These are phyloP conservation scores for Oxycera nigricornis DNA, from an alignment of 2,888 invertebrate genomes.

Conservation along the genomic window DNA sequence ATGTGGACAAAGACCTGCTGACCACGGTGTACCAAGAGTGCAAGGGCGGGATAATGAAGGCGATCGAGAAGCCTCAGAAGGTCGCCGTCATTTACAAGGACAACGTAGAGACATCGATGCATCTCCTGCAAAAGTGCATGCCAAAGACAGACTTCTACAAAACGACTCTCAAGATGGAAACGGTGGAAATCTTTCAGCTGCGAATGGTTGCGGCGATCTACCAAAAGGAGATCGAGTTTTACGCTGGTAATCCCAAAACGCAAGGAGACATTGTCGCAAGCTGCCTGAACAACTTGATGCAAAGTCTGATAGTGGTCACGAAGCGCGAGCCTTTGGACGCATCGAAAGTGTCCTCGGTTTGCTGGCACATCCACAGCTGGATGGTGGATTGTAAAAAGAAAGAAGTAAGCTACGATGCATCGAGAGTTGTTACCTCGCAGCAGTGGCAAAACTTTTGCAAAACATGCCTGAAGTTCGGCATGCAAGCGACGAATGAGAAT, in stretches of 20 bases:
- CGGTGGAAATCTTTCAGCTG: slow-evolving; percentile 67
- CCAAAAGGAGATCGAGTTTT: slow-evolving; percentile 62
- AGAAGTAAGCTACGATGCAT: slow-evolving; percentile 50
- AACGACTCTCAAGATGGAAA: slow-evolving; percentile 71
- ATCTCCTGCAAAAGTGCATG: slow-evolving; percentile 69
- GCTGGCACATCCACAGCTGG: slow-evolving; percentile 59
- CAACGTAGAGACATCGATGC: slow-evolving; percentile 67
- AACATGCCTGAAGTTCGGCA: slow-evolving; percentile 71
- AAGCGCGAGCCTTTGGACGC: slow-evolving; percentile 61
- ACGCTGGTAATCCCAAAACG: slow-evolving; percentile 52
- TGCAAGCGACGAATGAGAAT: slow-evolving; percentile 62
- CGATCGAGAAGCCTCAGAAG: slow-evolving; percentile 74
- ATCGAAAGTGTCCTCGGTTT: slow-evolving; percentile 58
- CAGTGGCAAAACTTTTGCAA: slow-evolving; percentile 70
- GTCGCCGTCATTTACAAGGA: slow-evolving; percentile 70
- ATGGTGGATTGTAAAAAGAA: slow-evolving; percentile 46
- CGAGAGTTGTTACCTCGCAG: slow-evolving; percentile 58
- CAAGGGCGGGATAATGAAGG: slow-evolving; percentile 69
- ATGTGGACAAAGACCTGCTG: slow-evolving; percentile 62
- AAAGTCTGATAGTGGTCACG: slow-evolving; percentile 64
- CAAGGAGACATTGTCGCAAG: slow-evolving; percentile 65
- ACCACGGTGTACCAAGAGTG: slow-evolving; percentile 67
- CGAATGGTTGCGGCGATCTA: slow-evolving; percentile 66
- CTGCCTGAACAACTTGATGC: slow-evolving; percentile 64
- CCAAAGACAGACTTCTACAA: slow-evolving; percentile 64